Evolutionary conservation across 2,113 vertebrate genomes (phyloP), one percentile per base, ranked within the genome.

Genomic region (Dinomys branickii): DNA sequence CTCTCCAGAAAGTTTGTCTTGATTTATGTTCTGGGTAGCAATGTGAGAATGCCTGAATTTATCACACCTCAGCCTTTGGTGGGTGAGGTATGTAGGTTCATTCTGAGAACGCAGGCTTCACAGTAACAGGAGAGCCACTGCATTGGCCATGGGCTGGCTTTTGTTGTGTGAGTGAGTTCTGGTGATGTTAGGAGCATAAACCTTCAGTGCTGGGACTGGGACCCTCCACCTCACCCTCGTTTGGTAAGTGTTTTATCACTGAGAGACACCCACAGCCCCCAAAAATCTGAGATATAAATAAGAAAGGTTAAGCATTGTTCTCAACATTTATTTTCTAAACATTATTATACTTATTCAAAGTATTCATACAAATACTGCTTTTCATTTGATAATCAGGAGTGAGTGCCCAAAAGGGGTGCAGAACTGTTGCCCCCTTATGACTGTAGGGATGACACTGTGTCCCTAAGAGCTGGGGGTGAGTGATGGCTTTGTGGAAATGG

Each of bases 11-110:
- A 82, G 63, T 88, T 93, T 93, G 24, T 3, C 44, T 35, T 88
- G 73, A 61, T 97, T 94, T 88, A 16, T 28, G 78, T 89, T 93
- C 84, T 92, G 56, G 63, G 38, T 19, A 26, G 58, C 52, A 71
- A 11, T 20, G 47, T 22, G 85, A 56, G 44, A 59, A 61, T 19
- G 16, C 52, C 90, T 41, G 93, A 33, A 47, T 41, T 69, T 44
- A 50, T 28, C 35, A 12, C 24, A 88, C 71, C 87, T 92, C 65
- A n/a, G 56, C 69, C 22, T 8, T 17, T 50, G 80, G 28, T 83
- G 63, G 5, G 13, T 30, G 54, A 50, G 20, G 3, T 10, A 20
- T 26, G 44, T 35, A 17, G 54, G n/a, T n/a, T 88, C 35, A n/a
- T 50, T 88, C 77, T 78, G 88, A 75, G 86, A 71, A 82, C 6